Percentiles rank a stretch among this genome's conserved stretches.
Conservation (phyloP, 2,888 invertebrate species). For the Fragum fragum region DNA sequence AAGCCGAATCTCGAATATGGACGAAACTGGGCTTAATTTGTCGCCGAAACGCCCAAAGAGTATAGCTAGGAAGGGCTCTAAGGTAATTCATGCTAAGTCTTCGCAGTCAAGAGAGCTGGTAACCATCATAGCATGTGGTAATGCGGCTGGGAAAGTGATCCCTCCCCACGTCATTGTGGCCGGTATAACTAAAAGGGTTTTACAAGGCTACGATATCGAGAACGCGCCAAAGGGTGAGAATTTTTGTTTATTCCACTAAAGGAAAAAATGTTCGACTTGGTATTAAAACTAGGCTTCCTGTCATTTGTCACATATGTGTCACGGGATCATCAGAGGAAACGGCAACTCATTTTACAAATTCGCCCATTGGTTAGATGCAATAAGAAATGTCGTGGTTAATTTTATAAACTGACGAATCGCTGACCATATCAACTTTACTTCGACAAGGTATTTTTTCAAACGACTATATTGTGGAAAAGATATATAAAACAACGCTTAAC, state of each 20-base stretch:
- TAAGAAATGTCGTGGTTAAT: no score
- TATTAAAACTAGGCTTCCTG: neutral
- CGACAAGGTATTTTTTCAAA: no score
- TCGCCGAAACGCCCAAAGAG: constrained; percentile 30
- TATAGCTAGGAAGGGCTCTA: constrained; percentile 27
- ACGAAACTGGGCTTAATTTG: constrained; percentile 40
- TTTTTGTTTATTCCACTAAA: no score
- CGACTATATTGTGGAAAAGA: no score
- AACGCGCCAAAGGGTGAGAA: constrained; percentile 23
- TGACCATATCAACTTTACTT: no score
- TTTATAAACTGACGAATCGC: no score
- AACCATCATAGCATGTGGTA: constrained; percentile 55
- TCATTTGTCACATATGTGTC: no score
- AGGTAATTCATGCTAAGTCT: constrained; percentile 34
- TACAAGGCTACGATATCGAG: constrained; percentile 30
- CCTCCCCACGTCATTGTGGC: constrained; percentile 59
- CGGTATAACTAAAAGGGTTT: constrained; percentile 39
- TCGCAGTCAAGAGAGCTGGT: constrained; percentile 32
- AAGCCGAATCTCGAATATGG: constrained; percentile 41
- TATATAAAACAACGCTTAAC: no score
- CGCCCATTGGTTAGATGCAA: no score
- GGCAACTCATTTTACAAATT: no score
- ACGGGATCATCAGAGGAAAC: no score
- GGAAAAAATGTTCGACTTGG: neutral
- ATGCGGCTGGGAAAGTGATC: constrained; percentile 41